Evolutionary conservation across 2,113 vertebrate species (phyloP).

Genomic region (Regulus satrapa): DNA sequence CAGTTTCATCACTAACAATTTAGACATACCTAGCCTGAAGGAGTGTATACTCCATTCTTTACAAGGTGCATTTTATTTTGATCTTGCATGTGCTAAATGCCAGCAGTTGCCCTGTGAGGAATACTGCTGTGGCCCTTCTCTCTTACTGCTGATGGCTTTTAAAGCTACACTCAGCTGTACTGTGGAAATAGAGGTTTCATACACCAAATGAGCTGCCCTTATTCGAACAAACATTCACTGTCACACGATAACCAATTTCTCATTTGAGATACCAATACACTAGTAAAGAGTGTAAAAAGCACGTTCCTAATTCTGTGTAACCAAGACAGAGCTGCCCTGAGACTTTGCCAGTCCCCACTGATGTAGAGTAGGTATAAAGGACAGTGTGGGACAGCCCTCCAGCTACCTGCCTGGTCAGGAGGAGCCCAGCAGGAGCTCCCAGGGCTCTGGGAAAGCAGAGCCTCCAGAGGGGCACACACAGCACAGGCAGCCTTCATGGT

Average conservation of each 20-base stretch:
- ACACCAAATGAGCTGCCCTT: background rate
- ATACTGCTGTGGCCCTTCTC: background rate
- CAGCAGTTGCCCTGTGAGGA: background rate
- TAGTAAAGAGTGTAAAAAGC: background rate
- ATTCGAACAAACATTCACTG: background rate
- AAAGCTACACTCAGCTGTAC: background rate
- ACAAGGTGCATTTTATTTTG: background rate
- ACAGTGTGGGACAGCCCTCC: background rate
- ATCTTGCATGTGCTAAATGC: background rate
- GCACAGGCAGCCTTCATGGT: fast-evolving
- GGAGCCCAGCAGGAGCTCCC: background rate
- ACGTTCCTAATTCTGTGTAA: background rate
- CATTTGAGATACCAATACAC: background rate
- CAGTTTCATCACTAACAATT: background rate
- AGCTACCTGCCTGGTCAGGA: background rate
- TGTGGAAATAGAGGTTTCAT: background rate
- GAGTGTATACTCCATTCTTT: background rate
- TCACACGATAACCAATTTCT: background rate
- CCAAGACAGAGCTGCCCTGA: background rate
- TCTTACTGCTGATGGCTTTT: background rate
- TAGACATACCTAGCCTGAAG: background rate
- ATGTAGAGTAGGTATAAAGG: fast-evolving
- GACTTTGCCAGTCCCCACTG: background rate
- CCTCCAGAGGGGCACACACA: background rate
- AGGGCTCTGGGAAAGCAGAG: background rate